A percentile compares a stretch with the other conserved stretches of the same genome.
Conservation (phyloP, 1,140 invertebrate genomes). For the Calliopsis andreniformis region DNA sequence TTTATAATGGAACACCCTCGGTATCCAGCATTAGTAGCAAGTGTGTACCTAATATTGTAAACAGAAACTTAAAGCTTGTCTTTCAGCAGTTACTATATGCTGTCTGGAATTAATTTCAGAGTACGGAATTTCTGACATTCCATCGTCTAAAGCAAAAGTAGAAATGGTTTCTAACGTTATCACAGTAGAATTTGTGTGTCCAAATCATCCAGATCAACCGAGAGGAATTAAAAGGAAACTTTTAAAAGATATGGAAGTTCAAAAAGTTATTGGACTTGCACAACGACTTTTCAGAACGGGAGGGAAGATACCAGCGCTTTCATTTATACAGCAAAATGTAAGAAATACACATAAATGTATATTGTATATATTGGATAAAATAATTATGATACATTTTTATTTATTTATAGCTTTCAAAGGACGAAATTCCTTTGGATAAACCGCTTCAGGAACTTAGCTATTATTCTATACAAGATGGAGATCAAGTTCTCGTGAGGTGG, state of each 20-base stretch:
- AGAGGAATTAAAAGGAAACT: conserved; percentile 86
- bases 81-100: conserved; percentile 36
- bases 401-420: conserved; percentile 83
- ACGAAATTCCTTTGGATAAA: conserved; percentile 90
- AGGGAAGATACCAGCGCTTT: conserved; percentile 80
- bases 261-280: conserved; percentile 89
- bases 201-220: conserved; percentile 81
- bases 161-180: conserved; percentile 88
- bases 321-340: conserved; percentile 83
- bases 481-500: conserved; percentile 88
- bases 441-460: conserved; percentile 90
- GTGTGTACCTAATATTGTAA: conserved; percentile 81
- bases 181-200: conserved; percentile 83
- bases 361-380: conserved; percentile 81
- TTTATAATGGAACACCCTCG: conserved; percentile 89
- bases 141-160: conserved; percentile 83
- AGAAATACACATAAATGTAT: conserved; percentile 65
- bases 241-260: conserved; percentile 89
- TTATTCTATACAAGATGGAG: conserved; percentile 92
- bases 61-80: conserved; percentile 53
- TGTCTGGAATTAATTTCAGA: conserved; percentile 83
- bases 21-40: conserved; percentile 84
- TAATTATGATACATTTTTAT: too few relatives aligned
- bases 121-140: conserved; percentile 90
- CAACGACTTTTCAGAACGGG: conserved; percentile 86